These are phyloP conservation scores for Enteromius unitaeniatus DNA, from an alignment of 2,797 vertebrate species.

Conservation along the genomic window DNA sequence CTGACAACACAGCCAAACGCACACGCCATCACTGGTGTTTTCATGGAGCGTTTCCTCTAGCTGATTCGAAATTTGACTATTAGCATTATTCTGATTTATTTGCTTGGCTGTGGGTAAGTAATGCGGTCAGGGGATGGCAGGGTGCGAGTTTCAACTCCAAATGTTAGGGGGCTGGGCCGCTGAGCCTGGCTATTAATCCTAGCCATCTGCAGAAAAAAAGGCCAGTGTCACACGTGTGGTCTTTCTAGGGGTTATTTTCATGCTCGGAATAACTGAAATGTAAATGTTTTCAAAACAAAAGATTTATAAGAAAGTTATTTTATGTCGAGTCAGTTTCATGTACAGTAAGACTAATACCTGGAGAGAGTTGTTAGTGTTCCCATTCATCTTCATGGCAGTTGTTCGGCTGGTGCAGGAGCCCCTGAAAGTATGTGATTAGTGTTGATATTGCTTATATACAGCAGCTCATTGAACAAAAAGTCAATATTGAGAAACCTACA, in stretches of 20 bases:
- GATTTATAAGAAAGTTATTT: not conserved
- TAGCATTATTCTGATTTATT: slow-evolving; percentile 64
- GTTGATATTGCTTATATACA: slow-evolving; percentile 8
- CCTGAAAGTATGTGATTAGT: slow-evolving; percentile 17
- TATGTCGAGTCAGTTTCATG: not conserved
- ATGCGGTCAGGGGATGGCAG: slow-evolving; percentile 48
- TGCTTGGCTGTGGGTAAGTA: slow-evolving; percentile 61
- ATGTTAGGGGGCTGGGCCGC: not conserved
- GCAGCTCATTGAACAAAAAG: slow-evolving; percentile 52
- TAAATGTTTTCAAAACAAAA: not conserved
- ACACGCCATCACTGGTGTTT: slow-evolving; percentile 61
- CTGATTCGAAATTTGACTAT: slow-evolving; percentile 68
- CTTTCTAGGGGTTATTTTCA: not conserved
- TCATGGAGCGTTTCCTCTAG: slow-evolving; percentile 68
- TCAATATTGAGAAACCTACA: not conserved
- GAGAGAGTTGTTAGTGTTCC: not conserved
- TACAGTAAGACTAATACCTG: not conserved
- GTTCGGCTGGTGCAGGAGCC: not conserved
- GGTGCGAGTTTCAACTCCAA: slow-evolving; percentile 48
- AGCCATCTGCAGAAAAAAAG: not conserved
- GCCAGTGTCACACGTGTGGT: slow-evolving; percentile 3
- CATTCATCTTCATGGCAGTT: slow-evolving; percentile 30
- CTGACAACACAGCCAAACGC: slow-evolving; percentile 42
- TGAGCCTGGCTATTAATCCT: slow-evolving; percentile 6
- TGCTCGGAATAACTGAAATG: not conserved